These are phyloP conservation scores for Chromis chromis DNA, from an alignment of 2,797 vertebrate genomes.

Conservation along the genomic window DNA sequence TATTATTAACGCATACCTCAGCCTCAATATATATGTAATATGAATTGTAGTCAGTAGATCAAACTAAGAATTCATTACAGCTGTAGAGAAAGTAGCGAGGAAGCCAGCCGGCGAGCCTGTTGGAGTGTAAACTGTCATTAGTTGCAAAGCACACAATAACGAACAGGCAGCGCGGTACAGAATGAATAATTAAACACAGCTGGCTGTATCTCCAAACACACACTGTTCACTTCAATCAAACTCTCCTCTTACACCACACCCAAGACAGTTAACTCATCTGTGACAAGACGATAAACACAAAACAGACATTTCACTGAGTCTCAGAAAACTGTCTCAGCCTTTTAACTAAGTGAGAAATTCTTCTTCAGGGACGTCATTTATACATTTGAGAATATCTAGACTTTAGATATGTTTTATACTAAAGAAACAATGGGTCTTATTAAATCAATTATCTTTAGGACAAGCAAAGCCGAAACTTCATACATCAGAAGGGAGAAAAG, in stretches of 20 bases:
- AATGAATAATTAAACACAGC: conserved; percentile 82
- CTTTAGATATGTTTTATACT: not conserved
- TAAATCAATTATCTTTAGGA: not conserved
- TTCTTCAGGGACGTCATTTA: not conserved
- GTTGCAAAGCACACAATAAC: conserved; percentile 47
- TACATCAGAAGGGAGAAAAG: not conserved
- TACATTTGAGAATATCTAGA: not conserved
- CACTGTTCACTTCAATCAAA: conserved; percentile 67
- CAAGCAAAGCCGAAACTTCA: not conserved
- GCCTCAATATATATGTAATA: not conserved
- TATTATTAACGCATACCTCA: not conserved
- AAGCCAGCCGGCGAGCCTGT: not conserved
- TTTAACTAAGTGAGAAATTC: not conserved
- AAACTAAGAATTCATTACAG: conserved; percentile 5
- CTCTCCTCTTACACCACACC: conserved; percentile 70
- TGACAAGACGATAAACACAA: conserved; percentile 17
- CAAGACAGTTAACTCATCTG: conserved; percentile 36
- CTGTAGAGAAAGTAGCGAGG: conserved; percentile 19
- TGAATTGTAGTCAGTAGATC: not conserved
- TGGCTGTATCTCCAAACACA: conserved; percentile 68
- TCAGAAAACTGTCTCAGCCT: not conserved
- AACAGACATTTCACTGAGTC: not conserved
- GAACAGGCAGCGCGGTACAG: conserved; percentile 42
- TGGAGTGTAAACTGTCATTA: conserved; percentile 49
- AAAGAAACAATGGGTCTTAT: not conserved